Conservation (phyloP, 2,797 vertebrate genomes). For the Danio albolineatus region DNA sequence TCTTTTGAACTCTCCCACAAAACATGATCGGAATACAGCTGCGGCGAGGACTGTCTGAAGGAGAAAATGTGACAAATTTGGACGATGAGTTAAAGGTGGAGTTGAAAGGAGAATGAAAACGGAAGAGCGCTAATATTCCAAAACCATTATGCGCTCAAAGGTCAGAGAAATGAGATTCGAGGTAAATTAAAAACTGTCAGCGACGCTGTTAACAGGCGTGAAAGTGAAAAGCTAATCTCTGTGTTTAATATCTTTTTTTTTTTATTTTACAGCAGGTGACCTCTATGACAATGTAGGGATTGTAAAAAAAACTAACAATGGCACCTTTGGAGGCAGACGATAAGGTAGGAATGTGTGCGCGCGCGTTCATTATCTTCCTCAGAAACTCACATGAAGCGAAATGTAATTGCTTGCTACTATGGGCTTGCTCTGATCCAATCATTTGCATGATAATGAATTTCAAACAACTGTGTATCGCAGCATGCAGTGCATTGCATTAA, state of each 20-base stretch:
- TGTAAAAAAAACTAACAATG: constrained; percentile 1
- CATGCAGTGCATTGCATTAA: constrained; percentile 44
- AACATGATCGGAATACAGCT: constrained; percentile 71
- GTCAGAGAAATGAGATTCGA: constrained; percentile 18
- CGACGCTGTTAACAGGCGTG: constrained; percentile 13
- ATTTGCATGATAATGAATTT: constrained; percentile 56
- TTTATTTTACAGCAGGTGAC: background rate
- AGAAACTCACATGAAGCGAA: constrained; percentile 34
- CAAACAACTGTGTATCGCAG: constrained; percentile 41
- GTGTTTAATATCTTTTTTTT: background rate
- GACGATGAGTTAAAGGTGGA: constrained; percentile 44
- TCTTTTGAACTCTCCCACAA: constrained; percentile 75
- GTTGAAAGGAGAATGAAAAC: constrained; percentile 21
- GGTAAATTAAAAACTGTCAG: constrained; percentile 31
- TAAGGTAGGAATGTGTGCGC: constrained; percentile 17
- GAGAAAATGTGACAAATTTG: constrained; percentile 45
- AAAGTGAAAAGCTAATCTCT: constrained; percentile 36
- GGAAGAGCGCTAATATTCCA: constrained; percentile 5
- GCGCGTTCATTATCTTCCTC: constrained; percentile 34
- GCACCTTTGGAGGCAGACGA: constrained; percentile 11
- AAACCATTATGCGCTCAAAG: constrained; percentile 6
- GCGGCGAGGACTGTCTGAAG: constrained; percentile 53
- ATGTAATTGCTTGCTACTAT: constrained; percentile 38
- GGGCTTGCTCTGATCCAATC: constrained; percentile 43
- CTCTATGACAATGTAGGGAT: background rate